Evolutionary conservation across 2,888 invertebrate species (phyloP).

Genomic region (Neuroscelio doddi): DNA sequence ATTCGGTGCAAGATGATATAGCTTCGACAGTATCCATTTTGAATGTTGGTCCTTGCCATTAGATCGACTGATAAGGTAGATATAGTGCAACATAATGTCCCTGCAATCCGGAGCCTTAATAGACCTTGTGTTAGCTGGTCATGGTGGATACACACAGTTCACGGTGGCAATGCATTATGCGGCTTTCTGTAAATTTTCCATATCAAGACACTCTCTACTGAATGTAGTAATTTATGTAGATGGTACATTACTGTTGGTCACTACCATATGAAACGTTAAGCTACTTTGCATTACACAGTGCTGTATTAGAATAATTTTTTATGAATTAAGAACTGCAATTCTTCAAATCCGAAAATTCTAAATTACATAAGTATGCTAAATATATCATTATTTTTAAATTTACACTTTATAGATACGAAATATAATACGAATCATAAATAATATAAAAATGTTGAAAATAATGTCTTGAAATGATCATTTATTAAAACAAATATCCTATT

Average conservation of each 20-base stretch:
- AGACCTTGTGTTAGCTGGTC: constrained; percentile 41
- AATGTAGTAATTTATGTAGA: constrained; percentile 24
- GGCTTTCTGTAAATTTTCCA: constrained; percentile 36
- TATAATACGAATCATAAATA: too few species aligned
- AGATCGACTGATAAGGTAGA: constrained; percentile 62
- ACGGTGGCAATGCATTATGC: constrained; percentile 33
- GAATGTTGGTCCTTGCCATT: constrained; percentile 59
- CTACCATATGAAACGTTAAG: constrained; percentile 1
- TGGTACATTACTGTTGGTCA: constrained; percentile 16
- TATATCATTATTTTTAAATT: too few species aligned
- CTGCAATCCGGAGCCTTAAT: constrained; percentile 58
- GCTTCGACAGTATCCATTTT: constrained; percentile 52
- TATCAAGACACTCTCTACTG: constrained; percentile 22
- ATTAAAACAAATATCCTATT: constrained; percentile 21
- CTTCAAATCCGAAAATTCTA: too few species aligned
- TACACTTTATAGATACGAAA: too few species aligned
- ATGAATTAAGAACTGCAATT: too few species aligned
- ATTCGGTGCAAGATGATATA: constrained; percentile 17
- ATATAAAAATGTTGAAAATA: too few species aligned
- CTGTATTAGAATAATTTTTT: too few species aligned
- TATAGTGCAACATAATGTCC: constrained; percentile 61
- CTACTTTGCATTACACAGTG: too few species aligned
- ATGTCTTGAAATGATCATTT: too few species aligned
- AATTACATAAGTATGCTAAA: too few species aligned
- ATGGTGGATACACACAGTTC: constrained; percentile 26